These are phyloP conservation scores for Morelia viridis DNA, from an alignment of 2,797 vertebrate species.

Conservation along the genomic window DNA sequence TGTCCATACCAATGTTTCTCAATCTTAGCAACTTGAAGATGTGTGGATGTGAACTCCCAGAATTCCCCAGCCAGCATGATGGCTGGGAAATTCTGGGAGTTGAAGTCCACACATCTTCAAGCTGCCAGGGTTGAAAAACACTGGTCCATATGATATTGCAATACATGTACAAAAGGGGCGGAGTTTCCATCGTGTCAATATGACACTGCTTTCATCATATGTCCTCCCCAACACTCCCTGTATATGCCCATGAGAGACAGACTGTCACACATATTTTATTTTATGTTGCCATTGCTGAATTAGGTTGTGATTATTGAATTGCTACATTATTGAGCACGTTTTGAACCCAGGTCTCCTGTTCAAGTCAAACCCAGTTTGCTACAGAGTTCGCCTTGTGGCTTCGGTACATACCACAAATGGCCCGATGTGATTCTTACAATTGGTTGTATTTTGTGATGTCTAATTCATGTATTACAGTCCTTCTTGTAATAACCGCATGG, in stretches of 20 bases:
- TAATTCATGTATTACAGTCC: constrained; percentile 51
- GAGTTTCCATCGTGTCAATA: neutral
- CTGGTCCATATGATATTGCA: neutral
- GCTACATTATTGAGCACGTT: neutral
- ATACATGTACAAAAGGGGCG: neutral
- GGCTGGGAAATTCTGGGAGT: no score
- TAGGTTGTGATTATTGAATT: neutral
- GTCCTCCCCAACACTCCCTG: neutral
- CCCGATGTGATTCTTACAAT: constrained; percentile 39
- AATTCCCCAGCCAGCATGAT: no score
- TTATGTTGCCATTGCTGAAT: neutral
- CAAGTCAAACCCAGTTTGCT: no score
- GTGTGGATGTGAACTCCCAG: no score
- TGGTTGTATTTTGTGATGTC: constrained; percentile 53
- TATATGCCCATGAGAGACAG: neutral
- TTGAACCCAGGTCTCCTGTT: neutral
- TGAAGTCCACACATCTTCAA: no score
- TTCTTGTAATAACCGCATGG: constrained; percentile 44
- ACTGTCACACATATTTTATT: neutral
- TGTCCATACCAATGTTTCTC: neutral
- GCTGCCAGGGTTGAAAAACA: no score
- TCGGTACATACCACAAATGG: accelerated
- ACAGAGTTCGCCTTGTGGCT: neutral
- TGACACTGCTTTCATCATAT: neutral
- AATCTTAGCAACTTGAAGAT: no score